These are phyloP conservation scores for Eristalinus aeneus DNA, from an alignment of 2,888 invertebrate genomes.

Conservation along the genomic window DNA sequence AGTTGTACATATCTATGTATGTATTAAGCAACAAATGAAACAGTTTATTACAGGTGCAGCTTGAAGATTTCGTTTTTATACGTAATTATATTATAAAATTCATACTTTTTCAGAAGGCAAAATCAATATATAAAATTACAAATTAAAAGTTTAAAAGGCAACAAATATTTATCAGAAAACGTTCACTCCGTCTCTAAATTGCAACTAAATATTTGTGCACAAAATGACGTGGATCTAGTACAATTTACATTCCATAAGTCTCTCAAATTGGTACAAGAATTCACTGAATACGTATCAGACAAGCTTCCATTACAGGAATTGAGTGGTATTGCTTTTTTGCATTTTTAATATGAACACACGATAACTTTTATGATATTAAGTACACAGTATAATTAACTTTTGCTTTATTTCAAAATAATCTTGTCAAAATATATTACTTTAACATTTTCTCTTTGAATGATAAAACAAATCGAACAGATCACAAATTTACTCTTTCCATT, in stretches of 20 bases:
- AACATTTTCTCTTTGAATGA: no score
- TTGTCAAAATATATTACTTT: no score
- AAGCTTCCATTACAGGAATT: no score
- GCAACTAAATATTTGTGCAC: conserved; percentile 48
- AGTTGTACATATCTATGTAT: conserved; percentile 28
- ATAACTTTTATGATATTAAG: no score
- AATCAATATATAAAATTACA: background rate
- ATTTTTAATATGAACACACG: no score
- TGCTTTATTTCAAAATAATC: no score
- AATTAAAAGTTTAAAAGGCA: conserved; percentile 30
- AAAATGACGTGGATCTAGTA: conserved; percentile 33
- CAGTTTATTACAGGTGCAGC: conserved; percentile 49
- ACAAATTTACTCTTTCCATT: no score
- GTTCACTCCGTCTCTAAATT: conserved; percentile 54
- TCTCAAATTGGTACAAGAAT: conserved; percentile 2
- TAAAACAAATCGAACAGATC: no score
- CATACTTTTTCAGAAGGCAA: background rate
- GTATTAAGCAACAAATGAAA: conserved; percentile 23
- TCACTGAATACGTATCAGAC: background rate
- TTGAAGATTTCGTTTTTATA: conserved; percentile 2
- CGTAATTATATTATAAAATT: conserved; percentile 5
- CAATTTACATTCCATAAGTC: conserved; percentile 2
- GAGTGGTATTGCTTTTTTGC: no score
- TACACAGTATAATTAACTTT: no score
- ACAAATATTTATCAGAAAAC: conserved; percentile 37